Evolutionary conservation across 2,797 vertebrate species (phyloP).

Genomic region (Enteromius mattozi): DNA sequence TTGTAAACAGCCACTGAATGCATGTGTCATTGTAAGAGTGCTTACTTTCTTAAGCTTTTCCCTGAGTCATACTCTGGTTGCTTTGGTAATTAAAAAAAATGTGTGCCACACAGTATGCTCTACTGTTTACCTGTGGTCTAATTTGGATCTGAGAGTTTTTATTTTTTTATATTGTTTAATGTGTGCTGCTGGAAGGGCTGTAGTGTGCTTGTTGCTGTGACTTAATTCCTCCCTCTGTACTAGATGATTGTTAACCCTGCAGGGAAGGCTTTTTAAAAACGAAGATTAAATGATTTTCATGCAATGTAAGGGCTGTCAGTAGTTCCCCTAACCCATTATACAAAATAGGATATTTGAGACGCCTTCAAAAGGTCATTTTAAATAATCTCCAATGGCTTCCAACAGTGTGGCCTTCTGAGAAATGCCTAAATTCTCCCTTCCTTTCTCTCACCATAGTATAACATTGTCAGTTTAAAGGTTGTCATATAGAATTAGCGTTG

Average conservation of each 20-base stretch:
- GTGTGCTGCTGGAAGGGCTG: not conserved
- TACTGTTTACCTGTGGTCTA: not conserved
- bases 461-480: not conserved
- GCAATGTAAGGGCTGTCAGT: not conserved
- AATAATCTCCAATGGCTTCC: not conserved
- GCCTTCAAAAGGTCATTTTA: not conserved
- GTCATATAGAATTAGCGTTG: not conserved
- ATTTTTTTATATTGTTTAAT: not conserved
- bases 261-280: not conserved
- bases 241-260: not conserved
- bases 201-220: not conserved
- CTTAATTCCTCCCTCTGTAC: not conserved
- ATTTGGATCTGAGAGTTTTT: not conserved
- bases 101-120: not conserved
- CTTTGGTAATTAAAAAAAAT: not conserved
- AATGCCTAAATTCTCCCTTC: not conserved
- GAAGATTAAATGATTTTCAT: not conserved
- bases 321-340: not conserved
- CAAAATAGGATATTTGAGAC: constrained; percentile 1
- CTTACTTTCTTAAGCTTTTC: not conserved
- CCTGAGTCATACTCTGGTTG: not conserved
- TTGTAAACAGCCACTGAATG: not conserved
- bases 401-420: not conserved
- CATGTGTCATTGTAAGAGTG: constrained; percentile 19
- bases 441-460: not conserved